A percentile compares a stretch with the other conserved stretches of the same genome.
Evolutionary conservation across 2,797 vertebrate species (phyloP).

Genomic region (Sciaenops ocellatus): DNA sequence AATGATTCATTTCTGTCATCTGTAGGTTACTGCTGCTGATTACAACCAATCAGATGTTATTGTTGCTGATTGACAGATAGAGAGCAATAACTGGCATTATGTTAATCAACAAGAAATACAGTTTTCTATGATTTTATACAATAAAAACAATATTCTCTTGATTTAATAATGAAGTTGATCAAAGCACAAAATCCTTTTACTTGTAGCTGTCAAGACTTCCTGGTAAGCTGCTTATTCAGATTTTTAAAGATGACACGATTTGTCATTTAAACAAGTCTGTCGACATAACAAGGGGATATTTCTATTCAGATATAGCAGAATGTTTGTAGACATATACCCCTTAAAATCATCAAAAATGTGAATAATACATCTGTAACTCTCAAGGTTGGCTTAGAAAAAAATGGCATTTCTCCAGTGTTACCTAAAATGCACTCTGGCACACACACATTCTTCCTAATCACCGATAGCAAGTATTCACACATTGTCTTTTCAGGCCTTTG

Average conservation of each 20-base stretch:
- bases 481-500: slow-evolving; percentile 32
- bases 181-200: neutral
- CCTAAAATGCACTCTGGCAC: neutral
- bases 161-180: neutral
- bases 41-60: slow-evolving; percentile 44
- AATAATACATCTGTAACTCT: slow-evolving; percentile 13
- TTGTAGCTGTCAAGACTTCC: slow-evolving; percentile 3
- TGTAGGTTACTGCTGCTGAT: slow-evolving; percentile 37
- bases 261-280: neutral
- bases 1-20: slow-evolving; percentile 31
- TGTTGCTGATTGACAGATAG: slow-evolving; percentile 39
- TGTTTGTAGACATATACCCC: neutral
- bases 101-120: neutral
- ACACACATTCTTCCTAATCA: slow-evolving; percentile 17
- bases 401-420: neutral
- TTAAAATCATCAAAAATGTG: slow-evolving; percentile 13
- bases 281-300: neutral
- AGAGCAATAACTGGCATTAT: neutral
- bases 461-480: slow-evolving; percentile 15
- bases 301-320: neutral
- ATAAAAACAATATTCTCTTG: neutral
- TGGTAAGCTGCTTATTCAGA: neutral
- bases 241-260: slow-evolving; percentile 1
- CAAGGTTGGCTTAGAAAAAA: neutral
- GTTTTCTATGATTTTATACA: neutral